Evolutionary conservation across 2,888 invertebrate species (phyloP).

Genomic region (Dynastes hyllus): DNA sequence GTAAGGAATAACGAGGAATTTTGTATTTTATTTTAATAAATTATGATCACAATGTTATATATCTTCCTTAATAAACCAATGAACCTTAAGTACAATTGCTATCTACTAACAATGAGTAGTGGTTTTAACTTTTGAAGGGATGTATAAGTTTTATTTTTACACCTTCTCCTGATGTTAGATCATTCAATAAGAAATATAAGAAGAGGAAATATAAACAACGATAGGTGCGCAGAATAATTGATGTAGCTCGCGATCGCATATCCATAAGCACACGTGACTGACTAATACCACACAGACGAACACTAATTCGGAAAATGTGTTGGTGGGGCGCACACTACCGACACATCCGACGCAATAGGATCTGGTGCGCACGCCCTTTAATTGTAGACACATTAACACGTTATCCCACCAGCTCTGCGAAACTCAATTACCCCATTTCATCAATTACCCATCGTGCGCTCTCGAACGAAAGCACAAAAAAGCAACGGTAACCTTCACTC

Average conservation of each 20-base stretch:
- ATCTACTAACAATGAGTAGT: too few species aligned
- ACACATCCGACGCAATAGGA: conserved; percentile 45
- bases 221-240: conserved; percentile 18
- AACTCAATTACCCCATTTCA: conserved; percentile 48
- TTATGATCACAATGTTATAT: too few species aligned
- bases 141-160: too few species aligned
- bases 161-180: too few species aligned
- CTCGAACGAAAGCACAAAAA: conserved; percentile 46
- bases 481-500: conserved; percentile 38
- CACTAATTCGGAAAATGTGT: conserved; percentile 46
- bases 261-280: conserved; percentile 32
- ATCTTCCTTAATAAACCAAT: too few species aligned
- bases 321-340: conserved; percentile 37
- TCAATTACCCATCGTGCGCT: conserved; percentile 48
- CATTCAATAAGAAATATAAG: too few species aligned
- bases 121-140: too few species aligned
- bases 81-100: too few species aligned
- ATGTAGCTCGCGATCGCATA: conserved; percentile 12
- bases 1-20: too few species aligned
- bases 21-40: too few species aligned
- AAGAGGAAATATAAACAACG: too few species aligned
- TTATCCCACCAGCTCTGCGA: conserved; percentile 47
- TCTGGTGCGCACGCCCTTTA: conserved; percentile 43
- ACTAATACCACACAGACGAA: conserved; percentile 37
- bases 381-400: conserved; percentile 48